Evolutionary conservation across 1,140 invertebrate species (phyloP), one percentile per base, ranked within the genome.

Genomic region (Thaumatotibia leucotreta): DNA sequence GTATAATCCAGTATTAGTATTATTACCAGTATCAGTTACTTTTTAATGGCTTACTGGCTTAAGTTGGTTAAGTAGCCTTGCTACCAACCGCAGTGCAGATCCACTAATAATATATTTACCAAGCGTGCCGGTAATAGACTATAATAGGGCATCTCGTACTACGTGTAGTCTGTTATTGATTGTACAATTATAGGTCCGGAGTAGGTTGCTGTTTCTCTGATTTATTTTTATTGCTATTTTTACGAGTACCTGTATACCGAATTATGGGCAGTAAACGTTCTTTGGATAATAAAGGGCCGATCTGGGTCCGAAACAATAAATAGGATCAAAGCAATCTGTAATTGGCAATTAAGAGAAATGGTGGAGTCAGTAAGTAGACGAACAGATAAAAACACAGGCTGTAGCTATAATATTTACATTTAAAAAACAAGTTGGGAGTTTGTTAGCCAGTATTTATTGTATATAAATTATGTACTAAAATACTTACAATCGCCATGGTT

Each of bases 301-400:
- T 58, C 52, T 20, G 52, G n/a, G 11, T 27, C 24, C 24, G 24
- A 58, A 58, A 58, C 52, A 58, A 58, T 58, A 58, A 58, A 58
- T 58, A 58, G 52, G 52, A 58, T 58, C 52, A 58, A 58, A 58
- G 52, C 23, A 58, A 58, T 58, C 52, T n/a, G 52, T 58, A 58
- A 58, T 58, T 58, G 52, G 52, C 52, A 58, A 58, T 58, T 58
- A 58, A 58, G 52, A 27, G 52, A 58, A 58, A 24, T 20, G 27
- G 52, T 11, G 24, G 52, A 31, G 24, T 27, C 24, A 58, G 24
- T 58, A 29, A 58, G 23, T 24, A 58, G 52, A 29, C 24, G 11
- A 24, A 14, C 23, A 58, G 10, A 58, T 58, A 58, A 52, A 52
- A 24, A 52, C 23, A 4, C 39, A 8, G 39, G 23, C 22, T 24